Evolutionary conservation across 2,797 vertebrate genomes (phyloP).

Genomic region (Calcarius lapponicus): DNA sequence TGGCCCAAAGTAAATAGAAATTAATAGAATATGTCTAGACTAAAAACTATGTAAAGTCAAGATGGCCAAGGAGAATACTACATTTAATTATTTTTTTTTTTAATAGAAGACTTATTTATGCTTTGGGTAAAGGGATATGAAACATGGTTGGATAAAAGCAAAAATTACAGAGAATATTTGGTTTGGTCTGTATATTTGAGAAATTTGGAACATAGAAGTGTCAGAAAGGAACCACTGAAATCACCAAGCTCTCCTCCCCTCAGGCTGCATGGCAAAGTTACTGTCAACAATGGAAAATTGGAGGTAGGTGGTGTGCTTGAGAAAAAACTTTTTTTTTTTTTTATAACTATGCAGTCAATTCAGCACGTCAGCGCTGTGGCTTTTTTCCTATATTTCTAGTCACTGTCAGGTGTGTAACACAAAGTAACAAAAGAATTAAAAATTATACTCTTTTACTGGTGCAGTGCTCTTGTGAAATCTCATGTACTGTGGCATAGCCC

Average conservation of each 20-base stretch:
- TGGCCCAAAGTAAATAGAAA: not conserved
- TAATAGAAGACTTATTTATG: not conserved
- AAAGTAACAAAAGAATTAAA: not conserved
- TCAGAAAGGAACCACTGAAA: not conserved
- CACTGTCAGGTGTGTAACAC: not conserved
- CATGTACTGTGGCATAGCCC: rapidly evolving
- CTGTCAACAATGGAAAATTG: not conserved
- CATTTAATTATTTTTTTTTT: not conserved
- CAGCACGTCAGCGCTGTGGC: not conserved
- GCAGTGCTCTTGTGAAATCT: not conserved
- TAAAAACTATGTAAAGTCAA: not conserved
- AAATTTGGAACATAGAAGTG: not conserved
- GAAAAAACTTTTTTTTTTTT: not conserved
- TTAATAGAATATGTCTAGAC: not conserved
- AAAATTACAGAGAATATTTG: not conserved
- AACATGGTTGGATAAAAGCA: not conserved
- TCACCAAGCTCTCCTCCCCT: not conserved
- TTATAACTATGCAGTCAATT: not conserved
- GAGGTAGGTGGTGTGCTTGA: not conserved
- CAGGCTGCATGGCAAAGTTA: rapidly evolving
- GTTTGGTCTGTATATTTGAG: not conserved
- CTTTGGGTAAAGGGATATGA: not conserved
- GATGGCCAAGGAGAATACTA: not conserved
- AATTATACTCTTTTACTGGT: not conserved
- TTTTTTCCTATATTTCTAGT: not conserved